Evolutionary conservation across 2,797 vertebrate genomes (phyloP), one percentile per base, ranked within the genome.

Genomic region (Melanotaenia maccullochi): DNA sequence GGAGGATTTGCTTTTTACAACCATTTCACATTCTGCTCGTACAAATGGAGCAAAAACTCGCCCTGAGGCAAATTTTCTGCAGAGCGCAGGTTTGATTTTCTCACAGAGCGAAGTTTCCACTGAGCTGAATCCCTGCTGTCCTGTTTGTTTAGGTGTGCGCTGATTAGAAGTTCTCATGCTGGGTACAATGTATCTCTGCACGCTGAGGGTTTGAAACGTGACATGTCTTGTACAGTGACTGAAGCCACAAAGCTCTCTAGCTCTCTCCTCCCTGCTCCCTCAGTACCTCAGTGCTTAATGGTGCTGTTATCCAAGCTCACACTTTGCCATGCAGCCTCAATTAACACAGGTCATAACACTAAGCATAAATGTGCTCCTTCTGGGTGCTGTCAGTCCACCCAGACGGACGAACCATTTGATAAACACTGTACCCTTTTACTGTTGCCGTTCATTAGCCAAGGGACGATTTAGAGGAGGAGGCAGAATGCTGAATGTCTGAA

Each of bases 121-220:
- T 52, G 77, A 79, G 86, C 86, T 25, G 90, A 85, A 86, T 90
- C 90, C 92, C 91, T 75, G 91, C 88, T 83, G 91, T 93, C 88
- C 89, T 94, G 93, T 95, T 95, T 95, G 90, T 94, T 95, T 94
- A 95, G 94, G 93, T 95, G 95, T 93, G 83, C 71, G 81, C 93
- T 94, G 94, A 95, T 95, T 94, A 94, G 93, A 94, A 93, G 92
- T 94, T 95, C 94, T 86, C 95, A 95, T 81, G 92, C 92, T 93
- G 92, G 79, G 92, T 86, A 87, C 89, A 74, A 87, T 87, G 89
- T 90, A 89, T 87, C 82, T 87, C 68, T 42, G 87, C 87, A 68
- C 86, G 85, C 86, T 83, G 1, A 84, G 89, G 85, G 84, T 89
- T 86, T 85, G 78, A 88, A 92, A 93, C 84, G 87, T 89, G 93